These are phyloP conservation scores for Cataglyphis altisquamis DNA, from an alignment of 2,888 invertebrate genomes.

Conservation along the genomic window DNA sequence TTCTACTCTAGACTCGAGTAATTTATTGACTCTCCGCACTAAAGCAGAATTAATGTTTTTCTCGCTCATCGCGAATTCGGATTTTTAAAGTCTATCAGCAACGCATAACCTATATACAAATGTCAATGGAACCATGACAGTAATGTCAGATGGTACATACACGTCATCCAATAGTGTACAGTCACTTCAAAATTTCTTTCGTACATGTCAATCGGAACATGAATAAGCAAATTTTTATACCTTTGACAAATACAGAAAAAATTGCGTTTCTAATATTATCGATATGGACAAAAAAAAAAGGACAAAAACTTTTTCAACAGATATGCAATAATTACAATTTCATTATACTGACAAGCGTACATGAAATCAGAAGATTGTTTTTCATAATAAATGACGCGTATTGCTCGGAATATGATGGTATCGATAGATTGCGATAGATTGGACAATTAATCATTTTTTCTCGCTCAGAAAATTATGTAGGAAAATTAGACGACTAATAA, in stretches of 20 bases:
- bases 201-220: background rate
- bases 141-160: slow-evolving; percentile 34
- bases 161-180: slow-evolving; percentile 37
- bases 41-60: slow-evolving; percentile 80
- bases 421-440: too few relatives aligned
- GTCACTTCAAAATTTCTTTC: slow-evolving; percentile 8
- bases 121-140: slow-evolving; percentile 52
- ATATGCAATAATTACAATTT: background rate
- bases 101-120: slow-evolving; percentile 57
- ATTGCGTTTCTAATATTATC: background rate
- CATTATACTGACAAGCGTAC: background rate
- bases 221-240: too few relatives aligned
- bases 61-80: slow-evolving; percentile 67
- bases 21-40: slow-evolving; percentile 82
- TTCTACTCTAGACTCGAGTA: slow-evolving; percentile 83
- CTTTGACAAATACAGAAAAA: background rate
- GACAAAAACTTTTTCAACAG: background rate
- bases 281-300: background rate
- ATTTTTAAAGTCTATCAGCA: background rate
- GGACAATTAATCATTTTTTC: too few relatives aligned
- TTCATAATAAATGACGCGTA: too few relatives aligned
- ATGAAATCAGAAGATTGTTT: background rate
- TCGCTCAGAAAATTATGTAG: background rate
- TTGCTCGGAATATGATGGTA: too few relatives aligned
- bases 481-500: background rate